Conservation (phyloP, 30 jellyfish, hydroid and myxozoan species). For the Nemopilema nomurai region DNA sequence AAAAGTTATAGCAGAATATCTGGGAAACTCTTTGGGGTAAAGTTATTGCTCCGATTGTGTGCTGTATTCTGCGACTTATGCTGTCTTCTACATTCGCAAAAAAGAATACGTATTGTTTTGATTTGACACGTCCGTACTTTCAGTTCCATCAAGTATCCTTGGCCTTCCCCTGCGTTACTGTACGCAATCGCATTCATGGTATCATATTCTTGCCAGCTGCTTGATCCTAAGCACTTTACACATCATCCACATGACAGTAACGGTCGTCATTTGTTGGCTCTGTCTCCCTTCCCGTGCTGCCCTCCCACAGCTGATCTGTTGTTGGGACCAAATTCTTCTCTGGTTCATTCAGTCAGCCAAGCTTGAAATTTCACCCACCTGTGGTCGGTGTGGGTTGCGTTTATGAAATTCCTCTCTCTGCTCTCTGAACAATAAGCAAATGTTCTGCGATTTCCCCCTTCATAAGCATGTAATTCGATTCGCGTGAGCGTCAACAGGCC, state of each 20-base stretch:
- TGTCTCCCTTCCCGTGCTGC: neutral
- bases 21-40: no score
- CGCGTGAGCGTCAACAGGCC: neutral
- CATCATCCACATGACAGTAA: neutral
- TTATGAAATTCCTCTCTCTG: constrained; percentile 16
- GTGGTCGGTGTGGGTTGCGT: constrained; percentile 57
- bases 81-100: no score
- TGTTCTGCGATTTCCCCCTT: constrained; percentile 18
- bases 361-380: constrained; percentile 55
- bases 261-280: neutral
- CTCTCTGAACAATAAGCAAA: constrained; percentile 12
- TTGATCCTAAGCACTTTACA: neutral
- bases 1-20: no score
- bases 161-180: neutral
- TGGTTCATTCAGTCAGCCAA: constrained; percentile 1
- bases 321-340: neutral
- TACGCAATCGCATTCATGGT: neutral
- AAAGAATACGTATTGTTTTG: no score
- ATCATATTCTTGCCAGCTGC: neutral
- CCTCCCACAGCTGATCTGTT: neutral
- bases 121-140: neutral
- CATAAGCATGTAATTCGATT: constrained; percentile 26
- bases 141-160: neutral
- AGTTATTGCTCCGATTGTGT: no score
- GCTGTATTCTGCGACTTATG: no score